Conservation (phyloP, 1,140 invertebrate genomes). For the Drosophila leontia region DNA sequence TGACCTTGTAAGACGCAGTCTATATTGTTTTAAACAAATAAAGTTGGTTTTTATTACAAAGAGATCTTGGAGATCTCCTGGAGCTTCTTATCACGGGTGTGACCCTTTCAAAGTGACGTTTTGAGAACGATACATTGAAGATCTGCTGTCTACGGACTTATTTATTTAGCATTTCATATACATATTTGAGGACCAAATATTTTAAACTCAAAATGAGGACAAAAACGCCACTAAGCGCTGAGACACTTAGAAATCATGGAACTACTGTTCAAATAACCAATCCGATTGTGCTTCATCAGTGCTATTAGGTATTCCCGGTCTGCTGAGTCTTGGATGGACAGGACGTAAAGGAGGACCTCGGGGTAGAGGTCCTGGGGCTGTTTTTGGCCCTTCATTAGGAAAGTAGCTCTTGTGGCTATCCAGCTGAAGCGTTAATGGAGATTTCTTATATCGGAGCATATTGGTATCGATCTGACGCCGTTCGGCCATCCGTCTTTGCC, state of each 20-base stretch:
- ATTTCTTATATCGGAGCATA: constrained; percentile 11
- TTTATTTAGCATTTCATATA: neutral
- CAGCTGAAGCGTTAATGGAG: constrained; percentile 7
- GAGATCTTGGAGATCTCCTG: neutral
- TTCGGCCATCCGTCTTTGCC: neutral
- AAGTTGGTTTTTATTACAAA: neutral
- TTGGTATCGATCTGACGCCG: neutral
- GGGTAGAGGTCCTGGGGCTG: neutral
- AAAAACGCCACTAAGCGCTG: neutral
- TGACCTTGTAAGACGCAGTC: constrained; percentile 42
- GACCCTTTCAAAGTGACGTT: too few species aligned
- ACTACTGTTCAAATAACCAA: constrained; percentile 27
- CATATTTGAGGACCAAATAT: neutral
- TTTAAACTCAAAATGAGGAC: neutral
- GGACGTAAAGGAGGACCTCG: neutral
- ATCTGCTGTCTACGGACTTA: neutral
- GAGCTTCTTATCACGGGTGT: neutral
- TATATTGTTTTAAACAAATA: neutral
- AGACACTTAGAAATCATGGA: neutral
- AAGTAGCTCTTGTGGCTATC: constrained; percentile 3
- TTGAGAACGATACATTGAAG: neutral
- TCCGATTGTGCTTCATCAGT: neutral
- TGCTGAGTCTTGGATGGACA: neutral
- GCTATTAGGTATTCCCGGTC: neutral
- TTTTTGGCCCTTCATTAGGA: neutral